Evolutionary conservation across 2,888 invertebrate species (phyloP).

Genomic region (Lacanobia wlatinum): DNA sequence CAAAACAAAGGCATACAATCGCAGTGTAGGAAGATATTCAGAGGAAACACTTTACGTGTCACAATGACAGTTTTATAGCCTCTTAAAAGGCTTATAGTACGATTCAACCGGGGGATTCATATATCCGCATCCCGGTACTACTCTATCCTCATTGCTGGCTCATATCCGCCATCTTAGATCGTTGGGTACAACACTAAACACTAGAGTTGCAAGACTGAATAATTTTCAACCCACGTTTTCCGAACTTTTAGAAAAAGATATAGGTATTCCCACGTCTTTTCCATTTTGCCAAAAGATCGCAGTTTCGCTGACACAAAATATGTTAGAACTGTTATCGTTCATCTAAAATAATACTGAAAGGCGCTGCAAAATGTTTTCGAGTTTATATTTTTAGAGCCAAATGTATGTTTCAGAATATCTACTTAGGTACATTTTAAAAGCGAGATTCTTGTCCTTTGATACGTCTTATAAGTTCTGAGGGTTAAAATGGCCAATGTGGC

Average conservation of each 20-base stretch:
- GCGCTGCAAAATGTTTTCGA: not conserved
- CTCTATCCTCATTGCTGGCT: conserved; percentile 51
- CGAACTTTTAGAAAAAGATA: conserved; percentile 3
- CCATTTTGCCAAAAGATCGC: conserved; percentile 18
- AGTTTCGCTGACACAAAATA: conserved; percentile 31
- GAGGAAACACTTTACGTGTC: conserved; percentile 28
- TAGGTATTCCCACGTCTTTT: not conserved
- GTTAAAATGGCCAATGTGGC: not conserved
- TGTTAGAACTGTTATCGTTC: conserved; percentile 14
- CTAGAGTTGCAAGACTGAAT: conserved; percentile 17
- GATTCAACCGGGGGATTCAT: conserved; percentile 39
- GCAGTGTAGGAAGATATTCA: conserved; percentile 15
- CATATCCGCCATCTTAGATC: conserved; percentile 44
- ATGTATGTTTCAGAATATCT: conserved; percentile 7
- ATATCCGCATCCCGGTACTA: conserved; percentile 55
- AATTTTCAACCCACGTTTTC: conserved; percentile 1
- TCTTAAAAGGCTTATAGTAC: conserved; percentile 37
- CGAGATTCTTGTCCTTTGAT: not conserved
- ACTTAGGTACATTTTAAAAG: conserved; percentile 2
- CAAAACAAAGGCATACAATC: conserved; percentile 14
- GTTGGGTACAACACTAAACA: conserved; percentile 40
- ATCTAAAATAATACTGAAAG: conserved; percentile 28
- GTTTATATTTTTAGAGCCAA: conserved; percentile 9
- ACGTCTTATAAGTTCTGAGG: not conserved
- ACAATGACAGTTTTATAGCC: conserved; percentile 46